phyloP scores from a whole-genome alignment of 2,797 vertebrate genomes.

The Gymnothorax reevesii region DNA sequence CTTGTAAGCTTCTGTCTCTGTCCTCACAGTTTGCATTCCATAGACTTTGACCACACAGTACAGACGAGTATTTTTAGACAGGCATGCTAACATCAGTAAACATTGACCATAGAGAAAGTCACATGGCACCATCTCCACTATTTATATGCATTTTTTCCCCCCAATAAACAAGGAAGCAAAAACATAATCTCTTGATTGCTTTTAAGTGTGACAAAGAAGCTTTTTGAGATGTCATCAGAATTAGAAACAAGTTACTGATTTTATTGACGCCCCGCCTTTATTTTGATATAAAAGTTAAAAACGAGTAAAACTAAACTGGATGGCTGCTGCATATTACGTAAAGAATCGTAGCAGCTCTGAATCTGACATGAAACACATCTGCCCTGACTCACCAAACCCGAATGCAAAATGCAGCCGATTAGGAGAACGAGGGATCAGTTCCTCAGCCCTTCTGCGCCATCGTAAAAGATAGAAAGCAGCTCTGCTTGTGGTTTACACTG shows the following conservation, averaged over 20 bases:
- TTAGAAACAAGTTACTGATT: background rate
- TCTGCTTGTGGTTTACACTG: slow-evolving; percentile 53
- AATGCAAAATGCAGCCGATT: background rate
- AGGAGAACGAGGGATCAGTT: background rate
- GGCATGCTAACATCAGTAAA: slow-evolving; percentile 78
- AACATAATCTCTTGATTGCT: slow-evolving; percentile 8
- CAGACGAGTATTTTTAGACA: slow-evolving; percentile 73
- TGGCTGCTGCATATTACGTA: slow-evolving; percentile 27
- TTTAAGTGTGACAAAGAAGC: slow-evolving; percentile 14
- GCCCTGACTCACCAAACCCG: background rate
- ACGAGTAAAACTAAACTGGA: slow-evolving; percentile 21
- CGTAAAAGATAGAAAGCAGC: slow-evolving; percentile 47
- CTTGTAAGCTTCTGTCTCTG: slow-evolving; percentile 76
- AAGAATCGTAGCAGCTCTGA: background rate
- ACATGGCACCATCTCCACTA: slow-evolving; percentile 34
- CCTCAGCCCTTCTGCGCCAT: slow-evolving; percentile 24
- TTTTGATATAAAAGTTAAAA: slow-evolving; percentile 23
- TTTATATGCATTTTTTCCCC: slow-evolving; percentile 24
- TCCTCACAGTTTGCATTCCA: slow-evolving; percentile 60
- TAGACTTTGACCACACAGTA: slow-evolving; percentile 72
- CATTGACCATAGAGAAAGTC: slow-evolving; percentile 54
- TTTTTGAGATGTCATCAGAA: slow-evolving; percentile 10
- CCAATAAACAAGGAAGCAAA: slow-evolving; percentile 7
- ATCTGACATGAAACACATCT: background rate
- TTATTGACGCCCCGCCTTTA: slow-evolving; percentile 21